Evolutionary conservation across 2,113 vertebrate genomes (phyloP), one percentile per base, ranked within the genome.

Genomic region (Leptobrachium ailaonicum): DNA sequence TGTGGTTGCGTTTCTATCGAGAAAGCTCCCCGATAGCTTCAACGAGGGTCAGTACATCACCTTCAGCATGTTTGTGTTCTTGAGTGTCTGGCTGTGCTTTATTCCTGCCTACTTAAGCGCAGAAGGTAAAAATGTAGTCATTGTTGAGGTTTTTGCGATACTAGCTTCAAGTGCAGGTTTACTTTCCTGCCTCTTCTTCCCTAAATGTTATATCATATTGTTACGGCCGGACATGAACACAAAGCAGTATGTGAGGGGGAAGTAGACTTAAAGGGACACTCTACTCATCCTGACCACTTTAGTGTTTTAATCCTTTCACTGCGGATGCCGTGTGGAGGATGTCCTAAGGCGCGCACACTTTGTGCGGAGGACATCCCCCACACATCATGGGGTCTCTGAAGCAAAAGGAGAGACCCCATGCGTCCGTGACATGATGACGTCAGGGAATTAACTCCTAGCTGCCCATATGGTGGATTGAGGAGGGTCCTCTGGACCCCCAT

Each of bases 171-270:
- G 78, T 20, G 50, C 63, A 1, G 63, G 78, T 3, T 64, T 80
- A 2, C 41, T 80, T 62, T n/a, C 0, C 13, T 80, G 78, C 41
- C 71, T 80, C 0, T 74, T 80, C 13, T 67, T 80, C 6, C 71
- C 78, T 40, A 80, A 80, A 60, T 80, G 71, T 58, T 74, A 74
- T 7, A 80, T 80, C 32, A 80, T 80, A 41, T 32, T 80, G 10
- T 80, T 68, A 1, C 10, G 20, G 8, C 78, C 78, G 12, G 78
- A 80, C n/a, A 67, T 68, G 53, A 80, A 74, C 71, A 80, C 71
- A 11, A 67, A 64, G 5, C 47, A 74, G 2, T 68, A 68, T 47
- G 12, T 80, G 13, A 54, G 63, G 13, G 78, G 71, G 3, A 73
- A 74, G n/a, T n/a, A 40, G 40, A 50, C 47, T 50, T 50, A 50